A percentile compares a stretch with the other conserved stretches of the same genome.
Evolutionary conservation across 1,140 invertebrate species (phyloP).

Genomic region (Thaumatotibia leucotreta): DNA sequence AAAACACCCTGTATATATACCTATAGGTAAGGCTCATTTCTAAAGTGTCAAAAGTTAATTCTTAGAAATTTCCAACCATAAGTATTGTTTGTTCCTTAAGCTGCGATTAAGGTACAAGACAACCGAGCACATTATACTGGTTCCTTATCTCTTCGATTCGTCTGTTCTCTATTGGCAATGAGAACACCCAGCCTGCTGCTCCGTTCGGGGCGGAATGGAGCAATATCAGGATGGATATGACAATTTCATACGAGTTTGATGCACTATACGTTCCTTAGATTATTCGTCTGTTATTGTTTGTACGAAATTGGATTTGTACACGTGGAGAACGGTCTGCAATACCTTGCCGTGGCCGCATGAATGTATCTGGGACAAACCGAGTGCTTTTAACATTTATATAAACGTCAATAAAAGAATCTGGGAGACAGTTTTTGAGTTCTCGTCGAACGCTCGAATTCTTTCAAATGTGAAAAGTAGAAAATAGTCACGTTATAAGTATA

Average conservation of each 20-base stretch:
- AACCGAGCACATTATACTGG: background rate
- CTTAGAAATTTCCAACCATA: too few species aligned
- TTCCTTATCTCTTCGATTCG: background rate
- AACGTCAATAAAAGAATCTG: too few species aligned
- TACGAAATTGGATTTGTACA: background rate
- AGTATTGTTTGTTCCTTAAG: too few species aligned
- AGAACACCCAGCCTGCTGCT: background rate
- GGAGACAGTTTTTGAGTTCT: too few species aligned
- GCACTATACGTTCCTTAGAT: background rate
- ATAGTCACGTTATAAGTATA: too few species aligned
- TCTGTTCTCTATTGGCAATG: background rate
- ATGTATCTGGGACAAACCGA: background rate
- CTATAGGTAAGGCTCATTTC: too few species aligned
- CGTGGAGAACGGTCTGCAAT: background rate
- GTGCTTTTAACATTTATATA: background rate
- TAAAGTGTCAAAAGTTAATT: too few species aligned
- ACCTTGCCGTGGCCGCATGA: background rate
- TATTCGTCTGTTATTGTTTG: slow-evolving; percentile 5
- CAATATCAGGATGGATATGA: slow-evolving; percentile 11
- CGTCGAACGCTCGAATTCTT: too few species aligned
- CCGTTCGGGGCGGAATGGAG: background rate
- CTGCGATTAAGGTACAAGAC: too few species aligned
- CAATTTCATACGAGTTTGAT: slow-evolving; percentile 10
- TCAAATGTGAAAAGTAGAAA: too few species aligned
- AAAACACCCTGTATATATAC: too few species aligned